Base-by-base conservation (phyloP, 2,797 vertebrate species). In the Tangara arthus region DNA sequence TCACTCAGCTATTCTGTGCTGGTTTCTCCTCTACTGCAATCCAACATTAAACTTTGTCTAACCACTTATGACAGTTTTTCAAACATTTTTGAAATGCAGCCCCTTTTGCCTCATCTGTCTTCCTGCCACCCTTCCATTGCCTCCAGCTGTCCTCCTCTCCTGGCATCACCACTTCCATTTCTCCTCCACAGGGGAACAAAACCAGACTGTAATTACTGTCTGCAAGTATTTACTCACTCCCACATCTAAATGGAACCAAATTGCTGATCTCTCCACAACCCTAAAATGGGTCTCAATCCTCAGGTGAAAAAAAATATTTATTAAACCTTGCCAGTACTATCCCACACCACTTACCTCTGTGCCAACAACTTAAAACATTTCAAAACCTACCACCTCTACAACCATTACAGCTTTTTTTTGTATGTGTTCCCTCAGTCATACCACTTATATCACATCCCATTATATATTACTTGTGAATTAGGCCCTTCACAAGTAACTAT, bases 41-140 rank as follows among this genome's bases (percentile, higher is more conserved):
- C 50, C 73, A 87, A 70, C 68, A 64, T 53, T 87, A 59, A 93
- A 87, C 41, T 91, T 93, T 69, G 23, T 92, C 72, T 91, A 95
- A 91, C 32, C 46, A 70, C 21, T 93, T 92, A 77, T 35, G 84
- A 66, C 78, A 82, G 32, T 80, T 93, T 93, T 89, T 73, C 60
- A 85, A 92, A 35, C 32, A 22, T 52, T 85, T 93, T 80, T 64
- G 77, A 93, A 90, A 73, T 73, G 56, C 71, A 93, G 9, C 19
- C 44, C 32, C 27, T 89, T 91, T 68, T 49, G 15, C 60, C 60
- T 93, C 84, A 89, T 93, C 60, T 53, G 61, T 93, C 82, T 94
- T 96, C 68, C 89, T 93, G 91, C 56, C 75, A 82, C 53, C 32
- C 16, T 77, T 64, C 56, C 26, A 24, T 70, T 80, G 56, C 60